A percentile compares a stretch with the other conserved stretches of the same genome.
Conservation (phyloP, 2,113 vertebrate species). For the Camelus bactrianus region DNA sequence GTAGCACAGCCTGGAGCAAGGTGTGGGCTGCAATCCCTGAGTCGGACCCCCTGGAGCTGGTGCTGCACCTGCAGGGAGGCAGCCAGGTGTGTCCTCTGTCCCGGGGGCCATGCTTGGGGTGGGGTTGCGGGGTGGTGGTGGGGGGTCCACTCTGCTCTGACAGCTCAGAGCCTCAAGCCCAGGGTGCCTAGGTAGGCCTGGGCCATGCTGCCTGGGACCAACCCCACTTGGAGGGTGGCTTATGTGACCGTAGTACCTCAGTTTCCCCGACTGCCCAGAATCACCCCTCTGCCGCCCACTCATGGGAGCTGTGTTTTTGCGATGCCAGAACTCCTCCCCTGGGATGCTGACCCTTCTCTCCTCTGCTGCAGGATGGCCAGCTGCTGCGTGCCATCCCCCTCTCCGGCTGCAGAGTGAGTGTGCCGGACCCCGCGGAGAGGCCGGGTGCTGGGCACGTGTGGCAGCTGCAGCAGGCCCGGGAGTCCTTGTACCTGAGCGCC, state of each 20-base stretch:
- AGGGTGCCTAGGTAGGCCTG: background rate
- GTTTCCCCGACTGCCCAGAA: background rate
- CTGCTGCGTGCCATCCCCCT: slow-evolving; percentile 87
- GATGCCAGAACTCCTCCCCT: background rate
- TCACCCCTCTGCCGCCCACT: background rate
- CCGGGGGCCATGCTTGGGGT: fast-evolving
- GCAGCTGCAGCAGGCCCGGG: slow-evolving; percentile 90
- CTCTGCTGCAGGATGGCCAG: slow-evolving; percentile 87
- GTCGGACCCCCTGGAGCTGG: slow-evolving; percentile 89
- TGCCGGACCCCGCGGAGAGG: slow-evolving; percentile 85
- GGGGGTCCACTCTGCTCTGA: fast-evolving
- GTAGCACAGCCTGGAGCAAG: slow-evolving; percentile 92
- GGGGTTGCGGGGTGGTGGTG: no score
- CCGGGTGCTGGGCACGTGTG: slow-evolving; percentile 88
- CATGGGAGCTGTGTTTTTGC: background rate
- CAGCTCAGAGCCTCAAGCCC: background rate
- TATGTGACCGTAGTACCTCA: background rate
- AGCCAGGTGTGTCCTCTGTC: slow-evolving; percentile 87
- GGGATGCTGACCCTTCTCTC: background rate
- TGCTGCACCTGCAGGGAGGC: slow-evolving; percentile 90
- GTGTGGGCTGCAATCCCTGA: slow-evolving; percentile 91
- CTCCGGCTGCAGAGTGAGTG: slow-evolving; percentile 89
- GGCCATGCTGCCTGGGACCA: background rate
- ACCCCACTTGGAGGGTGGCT: background rate
- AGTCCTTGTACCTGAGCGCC: slow-evolving; percentile 90